phyloP scores from a whole-genome alignment of 2,797 vertebrate genomes.

The Lepilemur ruficaudatus region DNA sequence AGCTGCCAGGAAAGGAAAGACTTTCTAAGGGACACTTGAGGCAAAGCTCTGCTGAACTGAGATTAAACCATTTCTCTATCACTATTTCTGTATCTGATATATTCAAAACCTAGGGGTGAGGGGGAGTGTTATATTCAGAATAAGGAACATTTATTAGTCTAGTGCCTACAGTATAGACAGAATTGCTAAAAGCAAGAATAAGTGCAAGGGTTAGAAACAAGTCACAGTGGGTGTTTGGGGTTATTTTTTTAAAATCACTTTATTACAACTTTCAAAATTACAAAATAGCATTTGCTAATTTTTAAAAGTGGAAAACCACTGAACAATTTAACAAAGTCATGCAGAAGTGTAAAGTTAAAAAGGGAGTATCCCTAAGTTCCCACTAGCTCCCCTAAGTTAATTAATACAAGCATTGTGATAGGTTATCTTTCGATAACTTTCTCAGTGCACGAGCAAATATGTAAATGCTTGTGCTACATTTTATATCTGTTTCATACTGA shows the following conservation, averaged over 20 bases:
- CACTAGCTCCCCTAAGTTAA: not conserved
- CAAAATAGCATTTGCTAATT: not conserved
- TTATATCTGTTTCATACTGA: not conserved
- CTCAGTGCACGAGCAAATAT: not conserved
- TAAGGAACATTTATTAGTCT: not conserved
- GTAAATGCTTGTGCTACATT: not conserved
- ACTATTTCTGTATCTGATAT: not conserved
- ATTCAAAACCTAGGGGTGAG: not conserved
- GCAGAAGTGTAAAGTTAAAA: not conserved
- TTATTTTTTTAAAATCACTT: not conserved
- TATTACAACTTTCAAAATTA: conserved; percentile 18
- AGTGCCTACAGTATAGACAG: accelerated
- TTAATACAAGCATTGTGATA: not conserved
- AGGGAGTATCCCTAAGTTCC: not conserved
- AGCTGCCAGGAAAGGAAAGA: not conserved
- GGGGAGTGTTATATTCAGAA: no score
- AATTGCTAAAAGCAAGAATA: not conserved
- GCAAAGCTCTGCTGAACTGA: not conserved
- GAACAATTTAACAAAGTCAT: not conserved
- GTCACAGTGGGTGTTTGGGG: not conserved
- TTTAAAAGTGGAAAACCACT: not conserved
- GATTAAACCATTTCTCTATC: not conserved
- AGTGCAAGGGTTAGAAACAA: not conserved
- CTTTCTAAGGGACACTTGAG: not conserved
- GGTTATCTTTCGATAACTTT: not conserved